Evolutionary conservation across 2,113 vertebrate genomes (phyloP), one percentile per base, ranked within the genome.

Genomic region (Psilopsiagon aurifrons): DNA sequence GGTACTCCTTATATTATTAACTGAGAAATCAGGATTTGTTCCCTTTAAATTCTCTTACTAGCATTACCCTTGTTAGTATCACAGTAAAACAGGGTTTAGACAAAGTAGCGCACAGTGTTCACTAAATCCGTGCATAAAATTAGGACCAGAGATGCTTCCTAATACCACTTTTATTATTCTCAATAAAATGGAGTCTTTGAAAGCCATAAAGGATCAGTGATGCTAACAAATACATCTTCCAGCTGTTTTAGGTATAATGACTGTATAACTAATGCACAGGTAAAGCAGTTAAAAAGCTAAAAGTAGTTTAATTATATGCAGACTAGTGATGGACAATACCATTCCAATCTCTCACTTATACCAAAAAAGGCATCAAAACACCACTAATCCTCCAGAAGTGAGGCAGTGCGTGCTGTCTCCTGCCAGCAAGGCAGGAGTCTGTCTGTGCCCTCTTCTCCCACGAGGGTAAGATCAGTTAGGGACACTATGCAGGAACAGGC

Each of bases 141-240:
- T 11, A 1, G 94, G 82, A 86, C 78, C 41, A 83, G 8, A 90
- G 68, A 91, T 68, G 47, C n/a, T 46, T 76, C 62, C 77, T 96
- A 96, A 97, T 96, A 89, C 95, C 94, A 90, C 70, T 97, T 96
- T 97, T 97, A 96, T 97, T 97, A 96, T 94, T 93, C 80, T 96
- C 94, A 93, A 91, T 92, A 97, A 96, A 96, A 91, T 51, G 14
- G 31, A 94, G 83, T 89, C 52, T 92, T 92, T 62, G 80, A 82
- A 92, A 96, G 76, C 23, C 31, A 39, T 35, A 73, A 82, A 62
- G 92, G 94, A 95, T 96, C 88, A 93, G 66, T 37, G 74, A 93
- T 92, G 37, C 29, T 93, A 93, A 82, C 44, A 95, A 95, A 91
- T 52, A 91, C 19, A 44, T 82, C 59, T 86, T 82, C 69, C 95